Evolutionary conservation across 2,113 vertebrate genomes (phyloP), one percentile per base, ranked within the genome.

Genomic region (Hypocryptadius cinnamomeus): DNA sequence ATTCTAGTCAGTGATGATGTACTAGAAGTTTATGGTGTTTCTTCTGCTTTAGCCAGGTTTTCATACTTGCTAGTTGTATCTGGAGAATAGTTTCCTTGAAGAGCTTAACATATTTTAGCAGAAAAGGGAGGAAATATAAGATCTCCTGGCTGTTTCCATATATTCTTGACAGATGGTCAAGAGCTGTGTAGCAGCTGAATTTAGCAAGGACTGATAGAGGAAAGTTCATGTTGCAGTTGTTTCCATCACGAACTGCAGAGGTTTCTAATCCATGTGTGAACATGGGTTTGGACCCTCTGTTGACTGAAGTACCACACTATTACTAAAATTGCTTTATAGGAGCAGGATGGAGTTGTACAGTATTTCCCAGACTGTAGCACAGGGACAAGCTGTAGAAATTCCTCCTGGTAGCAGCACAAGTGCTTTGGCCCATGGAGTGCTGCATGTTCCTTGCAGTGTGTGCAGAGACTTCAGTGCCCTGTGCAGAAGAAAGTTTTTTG

Each of bases 181-280:
- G 64, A 85, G 40, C 66, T 63, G 35, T 77, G 73, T 15, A 93
- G 51, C 80, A 94, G 90, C 89, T 96, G 81, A 47, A 5, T 47
- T 48, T 27, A 68, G 76, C 71, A 61, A 33, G 56, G 66, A 44
- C 45, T 54, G 39, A 48, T 33, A 78, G 25, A 64, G 35, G n/a
- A 80, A 61, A 56, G 54, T 15, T 37, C 25, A 14, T 9, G 10
- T 61, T 92, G 51, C 50, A 45, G 72, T 77, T 54, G 51, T 91
- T 93, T 83, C 72, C 56, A 73, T 92, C 72, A 70, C 65, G 35
- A 85, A 40, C 68, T 89, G 68, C 87, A n/a, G 89, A 79, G 70
- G 79, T 70, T 15, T 77, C 68, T 72, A 37, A 19, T 82, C 42
- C 5, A 3, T 19, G 10, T 53, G 20, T 53, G 35, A n/a, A 9